Percentiles rank a stretch among this genome's conserved stretches.
Evolutionary conservation across 2,797 vertebrate genomes (phyloP).

Genomic region (Tragelaphus oryx): DNA sequence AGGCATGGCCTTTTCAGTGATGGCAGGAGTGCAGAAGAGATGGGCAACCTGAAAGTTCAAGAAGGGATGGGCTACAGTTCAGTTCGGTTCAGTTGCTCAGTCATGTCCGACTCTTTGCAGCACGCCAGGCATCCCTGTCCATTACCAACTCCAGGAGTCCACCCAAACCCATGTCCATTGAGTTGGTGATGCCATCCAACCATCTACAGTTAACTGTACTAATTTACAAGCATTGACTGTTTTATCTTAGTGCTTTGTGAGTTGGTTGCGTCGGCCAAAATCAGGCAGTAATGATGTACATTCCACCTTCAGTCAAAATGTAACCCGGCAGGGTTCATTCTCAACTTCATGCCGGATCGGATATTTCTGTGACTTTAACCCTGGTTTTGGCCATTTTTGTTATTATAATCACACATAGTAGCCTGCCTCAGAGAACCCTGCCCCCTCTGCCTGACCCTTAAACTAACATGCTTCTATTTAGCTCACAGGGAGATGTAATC

Average conservation of each 20-base stretch:
- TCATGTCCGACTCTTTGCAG: fast-evolving
- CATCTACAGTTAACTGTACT: not conserved
- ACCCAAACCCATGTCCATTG: too few relatives aligned
- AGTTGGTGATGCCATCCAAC: too few relatives aligned
- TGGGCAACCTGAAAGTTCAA: not conserved
- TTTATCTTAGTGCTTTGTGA: not conserved
- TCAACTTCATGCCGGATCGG: not conserved
- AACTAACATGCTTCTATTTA: not conserved
- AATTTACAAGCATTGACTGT: not conserved
- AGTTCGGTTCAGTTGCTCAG: not conserved
- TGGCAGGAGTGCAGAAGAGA: not conserved
- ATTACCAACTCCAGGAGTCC: too few relatives aligned
- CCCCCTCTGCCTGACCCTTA: not conserved
- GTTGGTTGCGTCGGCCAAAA: not conserved
- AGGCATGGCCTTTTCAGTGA: not conserved
- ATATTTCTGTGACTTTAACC: not conserved
- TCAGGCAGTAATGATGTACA: not conserved
- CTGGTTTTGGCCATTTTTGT: not conserved
- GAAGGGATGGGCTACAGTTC: not conserved
- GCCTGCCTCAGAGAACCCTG: not conserved
- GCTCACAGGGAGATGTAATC: not conserved
- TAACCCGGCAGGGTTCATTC: not conserved
- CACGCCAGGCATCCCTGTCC: too few relatives aligned
- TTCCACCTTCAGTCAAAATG: not conserved
- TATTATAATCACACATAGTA: not conserved